Conservation (phyloP, 2,888 invertebrate genomes). For the Cyclophora albipunctata region DNA sequence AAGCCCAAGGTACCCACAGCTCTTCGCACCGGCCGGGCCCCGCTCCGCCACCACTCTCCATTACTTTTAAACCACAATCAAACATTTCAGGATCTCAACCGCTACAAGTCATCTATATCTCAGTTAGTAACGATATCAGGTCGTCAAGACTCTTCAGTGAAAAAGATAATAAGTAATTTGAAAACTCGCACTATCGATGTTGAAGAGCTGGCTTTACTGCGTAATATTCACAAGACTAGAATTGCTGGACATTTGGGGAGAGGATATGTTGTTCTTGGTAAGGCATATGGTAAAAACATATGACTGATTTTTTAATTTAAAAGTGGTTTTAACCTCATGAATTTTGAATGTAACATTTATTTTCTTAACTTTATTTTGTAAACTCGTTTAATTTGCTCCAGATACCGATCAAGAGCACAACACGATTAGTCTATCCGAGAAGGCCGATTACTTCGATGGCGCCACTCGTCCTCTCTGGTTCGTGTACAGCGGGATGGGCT, state of each 20-base stretch:
- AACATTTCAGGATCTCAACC: slow-evolving; percentile 14
- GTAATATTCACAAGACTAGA: slow-evolving; percentile 52
- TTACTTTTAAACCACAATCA: too few relatives aligned
- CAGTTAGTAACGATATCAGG: slow-evolving; percentile 73
- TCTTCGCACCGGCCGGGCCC: too few relatives aligned
- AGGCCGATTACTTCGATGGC: slow-evolving; percentile 39
- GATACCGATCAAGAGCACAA: slow-evolving; percentile 34
- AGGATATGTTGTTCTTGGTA: slow-evolving; percentile 73
- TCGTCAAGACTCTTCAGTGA: slow-evolving; percentile 62
- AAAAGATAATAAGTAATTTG: slow-evolving; percentile 35
- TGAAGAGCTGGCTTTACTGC: slow-evolving; percentile 61
- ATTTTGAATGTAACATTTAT: too few relatives aligned
- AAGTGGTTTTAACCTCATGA: too few relatives aligned
- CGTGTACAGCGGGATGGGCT: slow-evolving; percentile 83
- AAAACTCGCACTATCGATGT: slow-evolving; percentile 44
- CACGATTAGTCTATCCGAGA: slow-evolving; percentile 36
- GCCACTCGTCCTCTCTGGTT: slow-evolving; percentile 77
- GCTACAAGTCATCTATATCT: slow-evolving; percentile 42
- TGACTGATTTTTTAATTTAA: too few relatives aligned
- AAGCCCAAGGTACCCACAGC: slow-evolving; percentile 35
- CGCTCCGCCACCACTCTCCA: too few relatives aligned
- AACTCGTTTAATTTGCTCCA: slow-evolving; percentile 10
- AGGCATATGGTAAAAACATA: slow-evolving; percentile 9
- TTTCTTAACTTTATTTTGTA: too few relatives aligned
- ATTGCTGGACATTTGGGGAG: slow-evolving; percentile 72